Evolutionary conservation across 2,113 vertebrate genomes (phyloP).

Genomic region (Tachysurus vachellii): DNA sequence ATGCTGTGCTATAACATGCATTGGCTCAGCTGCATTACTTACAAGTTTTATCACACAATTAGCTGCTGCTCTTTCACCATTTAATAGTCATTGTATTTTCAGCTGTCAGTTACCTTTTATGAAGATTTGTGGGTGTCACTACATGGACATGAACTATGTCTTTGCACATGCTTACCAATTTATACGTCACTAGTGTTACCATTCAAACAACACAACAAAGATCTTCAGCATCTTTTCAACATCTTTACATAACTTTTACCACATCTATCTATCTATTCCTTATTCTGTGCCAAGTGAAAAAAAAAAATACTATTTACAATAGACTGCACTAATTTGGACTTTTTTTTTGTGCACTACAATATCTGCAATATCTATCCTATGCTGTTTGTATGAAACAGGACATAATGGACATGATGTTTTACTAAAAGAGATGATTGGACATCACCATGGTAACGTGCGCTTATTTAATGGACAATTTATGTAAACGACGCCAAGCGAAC

Average conservation of each 20-base stretch:
- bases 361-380: not conserved
- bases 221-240: too few species aligned
- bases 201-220: too few species aligned
- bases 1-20: not conserved
- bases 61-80: too few species aligned
- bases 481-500: slow-evolving; percentile 23
- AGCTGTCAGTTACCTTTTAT: not conserved
- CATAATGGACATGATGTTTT: slow-evolving; percentile 33
- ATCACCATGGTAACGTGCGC: slow-evolving; percentile 79
- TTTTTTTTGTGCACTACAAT: not conserved
- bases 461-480: slow-evolving; percentile 58
- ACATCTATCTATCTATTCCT: too few species aligned
- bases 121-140: not conserved
- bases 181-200: not conserved
- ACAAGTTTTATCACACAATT: too few species aligned
- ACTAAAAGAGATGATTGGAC: slow-evolving; percentile 58
- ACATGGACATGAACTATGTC: not conserved
- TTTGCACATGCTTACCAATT: not conserved
- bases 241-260: too few species aligned
- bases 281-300: too few species aligned
- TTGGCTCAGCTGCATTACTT: too few species aligned
- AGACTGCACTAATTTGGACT: not conserved
- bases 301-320: not conserved
- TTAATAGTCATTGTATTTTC: too few species aligned
- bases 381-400: not conserved